Conservation (phyloP, 1,140 invertebrate genomes). For the Zaprionus nigranus region DNA sequence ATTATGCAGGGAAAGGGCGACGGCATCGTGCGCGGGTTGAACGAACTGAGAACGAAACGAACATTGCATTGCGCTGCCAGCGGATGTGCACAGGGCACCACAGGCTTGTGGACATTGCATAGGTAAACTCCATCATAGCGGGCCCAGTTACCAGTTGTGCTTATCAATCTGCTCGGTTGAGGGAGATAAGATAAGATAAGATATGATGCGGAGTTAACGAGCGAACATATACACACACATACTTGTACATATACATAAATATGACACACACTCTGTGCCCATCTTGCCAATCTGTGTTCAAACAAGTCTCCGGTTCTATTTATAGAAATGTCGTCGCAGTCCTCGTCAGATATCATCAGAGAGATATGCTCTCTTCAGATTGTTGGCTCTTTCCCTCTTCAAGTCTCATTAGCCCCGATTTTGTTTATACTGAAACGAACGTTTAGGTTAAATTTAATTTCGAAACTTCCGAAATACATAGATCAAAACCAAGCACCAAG, state of each 20-base stretch:
- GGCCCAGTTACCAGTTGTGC: conserved; percentile 9
- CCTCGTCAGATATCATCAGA: conserved; percentile 15
- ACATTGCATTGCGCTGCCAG: conserved; percentile 25
- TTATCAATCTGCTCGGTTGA: conserved; percentile 32
- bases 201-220: conserved; percentile 33
- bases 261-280: conserved; percentile 4
- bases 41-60: conserved; percentile 27
- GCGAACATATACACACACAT: neutral
- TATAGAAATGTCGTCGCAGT: conserved; percentile 47
- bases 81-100: conserved; percentile 21
- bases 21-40: conserved; percentile 24
- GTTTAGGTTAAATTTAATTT: neutral
- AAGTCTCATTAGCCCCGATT: neutral
- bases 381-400: neutral
- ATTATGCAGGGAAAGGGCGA: conserved; percentile 4
- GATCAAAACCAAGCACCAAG: neutral
- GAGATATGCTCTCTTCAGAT: conserved; percentile 8
- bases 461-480: neutral
- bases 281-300: conserved; percentile 23
- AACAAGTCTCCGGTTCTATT: conserved; percentile 31
- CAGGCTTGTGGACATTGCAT: conserved; percentile 13
- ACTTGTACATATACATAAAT: neutral
- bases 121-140: conserved; percentile 6
- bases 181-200: conserved; percentile 47
- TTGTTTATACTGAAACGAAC: neutral